Evolutionary conservation across 1,140 invertebrate genomes (phyloP).

Genomic region (Ridgeia piscesae): DNA sequence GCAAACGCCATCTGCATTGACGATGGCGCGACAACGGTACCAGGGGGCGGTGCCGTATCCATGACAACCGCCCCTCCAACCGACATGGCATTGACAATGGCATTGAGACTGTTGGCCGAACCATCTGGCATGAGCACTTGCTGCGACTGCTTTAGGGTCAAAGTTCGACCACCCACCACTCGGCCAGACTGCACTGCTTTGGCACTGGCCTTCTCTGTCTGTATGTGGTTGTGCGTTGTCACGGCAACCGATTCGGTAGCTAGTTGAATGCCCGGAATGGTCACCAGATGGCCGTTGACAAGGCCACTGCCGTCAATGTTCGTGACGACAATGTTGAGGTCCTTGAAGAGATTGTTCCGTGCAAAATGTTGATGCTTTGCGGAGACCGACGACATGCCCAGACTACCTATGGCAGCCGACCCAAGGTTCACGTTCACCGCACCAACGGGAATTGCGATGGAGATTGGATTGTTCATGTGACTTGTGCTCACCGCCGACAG

Average conservation of each 20-base stretch:
- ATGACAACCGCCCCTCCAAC: not conserved
- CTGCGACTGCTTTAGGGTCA: not conserved
- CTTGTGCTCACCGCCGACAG: not conserved
- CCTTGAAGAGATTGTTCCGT: not conserved
- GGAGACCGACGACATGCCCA: not conserved
- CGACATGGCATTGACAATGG: not conserved
- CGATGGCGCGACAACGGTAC: not conserved
- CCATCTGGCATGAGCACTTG: not conserved
- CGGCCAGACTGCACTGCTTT: not conserved
- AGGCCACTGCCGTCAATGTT: not conserved
- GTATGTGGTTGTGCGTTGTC: not conserved
- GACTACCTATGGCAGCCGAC: not conserved
- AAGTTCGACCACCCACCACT: not conserved
- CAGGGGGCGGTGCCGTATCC: not conserved
- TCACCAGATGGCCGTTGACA: not conserved
- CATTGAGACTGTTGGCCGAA: not conserved
- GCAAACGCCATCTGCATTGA: not conserved
- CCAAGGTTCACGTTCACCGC: not conserved
- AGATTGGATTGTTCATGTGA: slow-evolving; percentile 1
- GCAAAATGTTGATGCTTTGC: not conserved
- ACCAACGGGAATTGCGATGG: not conserved
- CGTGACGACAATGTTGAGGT: not conserved
- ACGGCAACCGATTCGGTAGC: not conserved
- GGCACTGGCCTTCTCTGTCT: not conserved
- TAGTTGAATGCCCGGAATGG: not conserved